Conservation (phyloP, 2,888 invertebrate species). For the Scaptomyza caliginosa region DNA sequence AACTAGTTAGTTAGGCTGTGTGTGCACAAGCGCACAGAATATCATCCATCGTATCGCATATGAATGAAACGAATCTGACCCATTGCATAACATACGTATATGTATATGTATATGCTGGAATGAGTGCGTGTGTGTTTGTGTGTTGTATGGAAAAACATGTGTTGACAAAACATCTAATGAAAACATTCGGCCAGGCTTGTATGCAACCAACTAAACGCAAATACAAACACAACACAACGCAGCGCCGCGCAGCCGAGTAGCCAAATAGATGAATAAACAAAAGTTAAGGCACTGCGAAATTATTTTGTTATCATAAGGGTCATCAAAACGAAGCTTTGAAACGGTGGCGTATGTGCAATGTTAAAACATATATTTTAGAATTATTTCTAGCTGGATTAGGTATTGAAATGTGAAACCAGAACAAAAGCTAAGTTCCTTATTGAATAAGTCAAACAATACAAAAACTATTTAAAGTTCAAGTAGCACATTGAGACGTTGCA, state of each 20-base stretch:
- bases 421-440: no score
- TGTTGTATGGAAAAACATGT: constrained; percentile 20
- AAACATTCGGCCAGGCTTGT: constrained; percentile 55
- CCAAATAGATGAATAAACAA: constrained; percentile 62
- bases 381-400: constrained; percentile 1
- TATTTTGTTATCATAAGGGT: constrained; percentile 66
- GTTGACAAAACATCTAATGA: constrained; percentile 65
- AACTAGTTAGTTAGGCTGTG: constrained; percentile 27
- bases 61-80: constrained; percentile 24
- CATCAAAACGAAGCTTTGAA: constrained; percentile 36
- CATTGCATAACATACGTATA: not conserved
- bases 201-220: constrained; percentile 25
- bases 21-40: constrained; percentile 19
- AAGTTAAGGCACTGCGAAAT: constrained; percentile 44
- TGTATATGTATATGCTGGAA: not conserved
- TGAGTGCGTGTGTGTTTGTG: not conserved
- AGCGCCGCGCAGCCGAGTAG: constrained; percentile 20
- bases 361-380: constrained; percentile 26
- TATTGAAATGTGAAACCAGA: no score
- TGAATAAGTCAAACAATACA: no score
- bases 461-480: no score
- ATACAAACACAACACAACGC: constrained; percentile 27
- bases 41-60: constrained; percentile 8
- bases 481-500: no score
- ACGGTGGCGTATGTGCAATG: not conserved